These are phyloP conservation scores for Malurus splendens DNA, from an alignment of 2,797 vertebrate genomes.

Conservation along the genomic window DNA sequence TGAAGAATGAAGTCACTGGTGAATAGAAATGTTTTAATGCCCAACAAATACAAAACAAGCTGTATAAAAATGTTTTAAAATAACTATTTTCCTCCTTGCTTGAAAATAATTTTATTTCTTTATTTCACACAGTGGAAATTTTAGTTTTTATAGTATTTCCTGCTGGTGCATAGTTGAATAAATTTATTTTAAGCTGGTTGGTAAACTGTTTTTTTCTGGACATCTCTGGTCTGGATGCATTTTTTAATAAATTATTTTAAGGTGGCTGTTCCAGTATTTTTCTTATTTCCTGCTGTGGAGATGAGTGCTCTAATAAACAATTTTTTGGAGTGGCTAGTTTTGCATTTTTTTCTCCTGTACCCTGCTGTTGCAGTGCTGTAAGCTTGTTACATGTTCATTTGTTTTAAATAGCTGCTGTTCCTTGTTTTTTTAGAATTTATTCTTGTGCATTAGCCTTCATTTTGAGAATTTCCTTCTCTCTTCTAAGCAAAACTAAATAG, in stretches of 20 bases:
- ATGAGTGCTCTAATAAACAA: conserved; percentile 62
- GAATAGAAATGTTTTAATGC: not conserved
- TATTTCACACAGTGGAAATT: not conserved
- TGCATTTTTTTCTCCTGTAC: not conserved
- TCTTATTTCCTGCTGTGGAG: conserved; percentile 58
- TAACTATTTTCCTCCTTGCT: not conserved
- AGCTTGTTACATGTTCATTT: conserved; percentile 53
- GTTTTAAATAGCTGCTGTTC: conserved; percentile 42
- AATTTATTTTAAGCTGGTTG: conserved; percentile 52
- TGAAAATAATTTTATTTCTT: conserved; percentile 3
- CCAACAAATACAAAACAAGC: not conserved
- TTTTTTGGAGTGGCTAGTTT: conserved; percentile 58
- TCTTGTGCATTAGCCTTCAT: not conserved
- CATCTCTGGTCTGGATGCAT: conserved; percentile 1
- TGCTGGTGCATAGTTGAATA: conserved; percentile 37
- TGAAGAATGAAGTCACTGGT: not conserved
- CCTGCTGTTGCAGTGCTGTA: conserved; percentile 50
- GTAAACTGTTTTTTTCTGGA: conserved; percentile 44
- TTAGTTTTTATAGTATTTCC: conserved; percentile 12
- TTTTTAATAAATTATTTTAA: conserved; percentile 65
- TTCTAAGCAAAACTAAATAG: not conserved
- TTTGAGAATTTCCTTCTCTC: not conserved
- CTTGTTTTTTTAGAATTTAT: not conserved
- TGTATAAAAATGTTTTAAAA: not conserved
- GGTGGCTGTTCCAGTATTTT: conserved; percentile 48